phyloP scores from a whole-genome alignment of 2,888 invertebrate species.

The Petrolisthes cinctipes region DNA sequence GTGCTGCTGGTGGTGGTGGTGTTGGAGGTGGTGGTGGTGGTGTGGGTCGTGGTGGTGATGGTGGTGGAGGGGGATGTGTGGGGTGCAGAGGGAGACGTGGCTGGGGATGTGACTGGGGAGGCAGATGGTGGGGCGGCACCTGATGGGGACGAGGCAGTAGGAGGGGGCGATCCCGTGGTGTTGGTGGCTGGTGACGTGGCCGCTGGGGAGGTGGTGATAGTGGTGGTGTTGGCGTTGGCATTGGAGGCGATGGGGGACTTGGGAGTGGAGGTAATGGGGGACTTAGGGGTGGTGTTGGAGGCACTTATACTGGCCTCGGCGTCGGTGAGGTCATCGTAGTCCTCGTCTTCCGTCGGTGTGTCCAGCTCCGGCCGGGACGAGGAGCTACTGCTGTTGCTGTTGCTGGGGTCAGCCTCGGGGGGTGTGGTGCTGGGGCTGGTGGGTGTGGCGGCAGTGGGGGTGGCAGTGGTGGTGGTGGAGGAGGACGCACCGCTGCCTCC shows the following conservation, averaged over 20 bases:
- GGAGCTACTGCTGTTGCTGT: not conserved
- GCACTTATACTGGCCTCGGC: not conserved
- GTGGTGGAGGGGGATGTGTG: not conserved
- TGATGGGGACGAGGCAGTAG: not conserved
- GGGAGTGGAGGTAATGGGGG: conserved; percentile 19
- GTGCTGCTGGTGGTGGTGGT: conserved; percentile 29
- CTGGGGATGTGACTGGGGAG: not conserved
- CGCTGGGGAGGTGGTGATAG: not conserved
- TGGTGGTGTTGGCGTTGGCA: not conserved
- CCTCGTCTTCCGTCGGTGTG: conserved; percentile 29
- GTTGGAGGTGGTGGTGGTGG: conserved; percentile 26
- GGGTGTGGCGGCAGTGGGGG: conserved; percentile 8
- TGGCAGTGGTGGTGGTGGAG: conserved; percentile 15
- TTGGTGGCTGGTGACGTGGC: not conserved
- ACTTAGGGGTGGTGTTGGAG: not conserved
- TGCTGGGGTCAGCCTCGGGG: not conserved
- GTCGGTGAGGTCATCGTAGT: conserved; percentile 16
- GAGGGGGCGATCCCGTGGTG: not conserved
- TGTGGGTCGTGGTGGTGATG: conserved; percentile 1
- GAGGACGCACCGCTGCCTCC: conserved; percentile 32
- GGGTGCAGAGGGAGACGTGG: not conserved
- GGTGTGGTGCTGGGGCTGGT: conserved; percentile 21
- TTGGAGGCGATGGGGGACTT: conserved; percentile 9
- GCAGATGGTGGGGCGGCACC: not conserved
- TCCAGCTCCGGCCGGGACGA: conserved; percentile 17